Base-by-base conservation (phyloP, 2,797 vertebrate species). In the Mycteria americana region DNA sequence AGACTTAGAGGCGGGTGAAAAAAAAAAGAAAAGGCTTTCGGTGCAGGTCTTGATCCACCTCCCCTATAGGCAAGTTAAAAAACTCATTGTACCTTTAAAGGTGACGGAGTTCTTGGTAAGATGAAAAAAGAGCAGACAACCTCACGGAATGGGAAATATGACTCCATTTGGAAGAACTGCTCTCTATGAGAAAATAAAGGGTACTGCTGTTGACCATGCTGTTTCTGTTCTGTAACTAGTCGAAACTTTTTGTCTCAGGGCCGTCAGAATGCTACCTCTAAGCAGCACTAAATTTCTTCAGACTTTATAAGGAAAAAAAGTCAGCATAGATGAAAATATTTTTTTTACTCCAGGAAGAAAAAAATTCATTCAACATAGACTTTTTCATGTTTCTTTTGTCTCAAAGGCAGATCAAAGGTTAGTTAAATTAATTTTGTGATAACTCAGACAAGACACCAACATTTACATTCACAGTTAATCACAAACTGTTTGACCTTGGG, bases 351-450 rank as follows among this genome's bases (percentile, higher is more conserved):
- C 2, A 1, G 7, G 6, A 57, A 75, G 45, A 46, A 50, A 64
- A 68, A 37, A 46, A 56, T 16, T 19, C 4, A 23, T 80, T 85
- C 25, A 57, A 18, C 9, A 25, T 10, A 75, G 43, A 41, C 7
- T 48, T 88, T 89, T 92, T 83, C 31, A 65, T 39, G 48, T 57
- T 91, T 91, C 50, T 75, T 96, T 93, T 92, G 57, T 80, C 68
- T 88, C 50, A 68, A 85, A 94, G 37, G 62, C n/a, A 78, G 57
- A 86, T 83, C 62, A 88, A 83, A 88, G 7, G 15, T 88, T 84
- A 82, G 3, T 68, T 60, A 86, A 73, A 91, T 85, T 65, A 77
- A 46, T 67, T 67, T 79, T 83, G 31, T 11, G 68, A n/a, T 48
- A 80, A 85, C 8, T 56, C 14, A 28, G 43, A 48, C 10, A 93